Evolutionary conservation across 2,797 vertebrate species (phyloP), one percentile per base, ranked within the genome.

Genomic region (Chiroxiphia lanceolata): DNA sequence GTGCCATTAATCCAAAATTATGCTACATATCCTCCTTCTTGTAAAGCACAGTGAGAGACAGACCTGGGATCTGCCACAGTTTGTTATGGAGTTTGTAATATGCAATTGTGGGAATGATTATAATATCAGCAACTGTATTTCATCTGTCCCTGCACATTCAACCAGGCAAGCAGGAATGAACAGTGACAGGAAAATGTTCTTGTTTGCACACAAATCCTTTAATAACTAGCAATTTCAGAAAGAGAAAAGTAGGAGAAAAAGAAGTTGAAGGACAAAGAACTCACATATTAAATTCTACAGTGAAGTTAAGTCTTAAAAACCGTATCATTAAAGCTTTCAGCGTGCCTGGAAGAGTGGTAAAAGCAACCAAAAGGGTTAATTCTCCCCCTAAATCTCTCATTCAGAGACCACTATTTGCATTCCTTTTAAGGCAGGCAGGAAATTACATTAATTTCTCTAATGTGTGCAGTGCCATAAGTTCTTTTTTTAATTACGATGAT

Each of bases 401-500:
- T 60, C 67, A 84, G 4, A 2, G 5, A 60, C 68, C 77, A 87
- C 83, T 91, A 27, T 68, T 90, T 56, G 36, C 81, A 76, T 8
- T 75, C 86, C 93, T 96, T 96, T 93, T 89, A 96, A 97, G 94
- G 95, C 94, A 95, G 83, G 61, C 93, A 94, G 93, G 94, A 97
- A 97, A 94, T 97, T 92, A 95, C 96, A 96, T 97, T 98, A 98
- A 98, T 98, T 98, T 97, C 95, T 95, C 94, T 97, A 97, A 97
- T 94, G 92, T 50, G 77, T 68, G 93, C 94, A 50, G 89, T 72
- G 83, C 94, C 95, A 64, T 95, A 97, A 97, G 97, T 97, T 97
- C 96, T 95, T 97, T 97, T 97, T 98, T 98, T 96, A 98, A 98
- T 98, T 98, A 98, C 95, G 96, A 96, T 98, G 98, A 98, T 98